Base-by-base conservation (phyloP, 2,113 vertebrate genomes). In the Geothlypis trichas region DNA sequence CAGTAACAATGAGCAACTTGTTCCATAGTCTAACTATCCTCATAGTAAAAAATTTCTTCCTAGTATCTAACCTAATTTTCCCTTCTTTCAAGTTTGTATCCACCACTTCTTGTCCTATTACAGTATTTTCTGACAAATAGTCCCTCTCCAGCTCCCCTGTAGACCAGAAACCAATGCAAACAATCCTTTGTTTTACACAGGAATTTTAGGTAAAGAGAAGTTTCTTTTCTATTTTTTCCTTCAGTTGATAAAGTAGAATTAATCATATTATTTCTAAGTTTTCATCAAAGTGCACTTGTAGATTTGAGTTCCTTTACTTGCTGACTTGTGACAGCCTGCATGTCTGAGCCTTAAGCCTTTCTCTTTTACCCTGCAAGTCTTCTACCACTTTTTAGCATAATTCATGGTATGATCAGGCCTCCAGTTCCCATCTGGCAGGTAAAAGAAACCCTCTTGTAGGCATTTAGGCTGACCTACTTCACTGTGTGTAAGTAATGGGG, bases 241-340 rank as follows among this genome's bases (percentile, higher is more conserved):
- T 85, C 22, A 49, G 15, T 37, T 42, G 58, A 79, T 87, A 52
- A 94, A 95, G 44, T 26, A 90, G 87, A 94, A 95, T 87, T 91
- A 85, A 79, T 90, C 15, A 90, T 76, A 65, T 46, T 73, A 61
- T 76, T 76, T 91, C 93, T 85, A 94, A 89, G 58, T 91, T 96
- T 94, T 94, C 67, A 90, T 95, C 87, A 85, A 93, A 87, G 66
- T n/a, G 18, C 31, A 58, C 14, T 61, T 21, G 5, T n/a, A 85
- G 46, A 68, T 89, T 87, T 82, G 27, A 79, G n/a, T 88, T 95
- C 69, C 58, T 37, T 80, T 87, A 13, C n/a, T 79, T 69, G 19
- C 51, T 65, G 68, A 58, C 58, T 89, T 30, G 19, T 65, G 44
- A 68, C 74, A 89, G 72, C 14, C n/a, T 27, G 22, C 17, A 52